Percentiles rank a stretch among this genome's conserved stretches.
Evolutionary conservation across 2,113 vertebrate species (phyloP).

Genomic region (Perca fluviatilis): DNA sequence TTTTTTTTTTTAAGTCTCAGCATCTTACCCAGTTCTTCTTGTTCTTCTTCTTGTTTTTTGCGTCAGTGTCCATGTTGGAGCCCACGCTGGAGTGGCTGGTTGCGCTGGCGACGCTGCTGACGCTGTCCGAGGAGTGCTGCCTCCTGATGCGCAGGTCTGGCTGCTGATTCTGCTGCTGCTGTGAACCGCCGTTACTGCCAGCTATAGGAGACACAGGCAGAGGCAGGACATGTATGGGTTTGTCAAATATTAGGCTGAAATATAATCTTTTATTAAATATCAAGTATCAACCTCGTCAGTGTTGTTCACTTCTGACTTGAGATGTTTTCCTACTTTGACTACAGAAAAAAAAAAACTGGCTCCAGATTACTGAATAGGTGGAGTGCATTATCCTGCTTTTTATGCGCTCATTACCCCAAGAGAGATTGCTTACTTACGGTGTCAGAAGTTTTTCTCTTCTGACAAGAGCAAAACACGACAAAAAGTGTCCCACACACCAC

Average conservation of each 20-base stretch:
- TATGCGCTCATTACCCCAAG: not conserved
- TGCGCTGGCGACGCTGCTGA: slow-evolving; percentile 96
- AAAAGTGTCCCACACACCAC: not conserved
- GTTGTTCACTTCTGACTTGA: not conserved
- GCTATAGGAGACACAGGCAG: slow-evolving; percentile 38
- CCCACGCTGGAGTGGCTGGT: slow-evolving; percentile 98
- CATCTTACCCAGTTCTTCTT: slow-evolving; percentile 97
- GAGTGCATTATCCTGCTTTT: not conserved
- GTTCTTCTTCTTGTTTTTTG: slow-evolving; percentile 94
- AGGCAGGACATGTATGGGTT: not conserved
- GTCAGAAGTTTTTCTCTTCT: not conserved
- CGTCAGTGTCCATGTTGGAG: slow-evolving; percentile 94
- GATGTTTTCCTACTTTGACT: not conserved
- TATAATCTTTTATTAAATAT: not conserved
- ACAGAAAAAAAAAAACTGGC: not conserved
- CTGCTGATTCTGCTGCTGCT: slow-evolving; percentile 84
- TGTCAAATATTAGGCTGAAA: not conserved
- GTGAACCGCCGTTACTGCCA: slow-evolving; percentile 72
- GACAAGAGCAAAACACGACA: not conserved
- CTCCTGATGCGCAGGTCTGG: slow-evolving; percentile 94
- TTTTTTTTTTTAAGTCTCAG: not conserved
- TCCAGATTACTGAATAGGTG: not conserved
- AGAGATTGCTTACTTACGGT: not conserved
- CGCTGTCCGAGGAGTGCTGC: slow-evolving; percentile 97
- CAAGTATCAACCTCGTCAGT: not conserved